Evolutionary conservation across 2,797 vertebrate genomes (phyloP), one percentile per base, ranked within the genome.

Genomic region (Tokudaia muenninki): DNA sequence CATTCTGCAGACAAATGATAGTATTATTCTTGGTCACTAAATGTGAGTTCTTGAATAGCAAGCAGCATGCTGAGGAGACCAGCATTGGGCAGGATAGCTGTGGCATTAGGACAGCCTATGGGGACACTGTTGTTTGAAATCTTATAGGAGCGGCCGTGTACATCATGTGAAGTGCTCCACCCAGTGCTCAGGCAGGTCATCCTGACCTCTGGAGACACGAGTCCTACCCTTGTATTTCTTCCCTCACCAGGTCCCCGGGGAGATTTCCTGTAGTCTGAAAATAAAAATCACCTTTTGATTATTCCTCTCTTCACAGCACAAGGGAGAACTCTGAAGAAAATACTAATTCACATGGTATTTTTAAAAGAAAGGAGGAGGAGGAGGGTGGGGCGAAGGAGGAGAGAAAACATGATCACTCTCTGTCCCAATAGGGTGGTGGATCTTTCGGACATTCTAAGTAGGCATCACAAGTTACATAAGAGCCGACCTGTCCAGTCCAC

Each of bases 391-490:
- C 14, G 47, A 31, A 10, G 22, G 41, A 63, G 59, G 37, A 34
- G 75, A 72, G 17, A 21, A 57, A 57, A 41, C 0, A 98, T 98
- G 98, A 99, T 99, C 98, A 97, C 98, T 98, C 97, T 97, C 94
- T 97, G 99, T 98, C 97, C 98, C 98, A 97, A 97, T 94, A 94
- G 98, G 98, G 98, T 87, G 97, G 98, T 96, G 98, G 98, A 97
- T 98, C 98, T 98, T 98, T 98, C 98, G 98, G 98, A 98, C 97
- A 98, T 98, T 98, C 97, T 98, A 97, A 98, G 98, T 97, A 98
- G 99, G 99, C 98, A 98, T 98, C 99, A 98, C 96, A 97, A 98
- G 96, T 99, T 99, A 98, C 98, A 98, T 98, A 99, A 99, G 98
- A 93, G 92, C 98, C 98, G 98, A 98, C 98, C 98, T 97, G 97